Evolutionary conservation across 1,140 invertebrate species (phyloP).

Genomic region (Mercenaria mercenaria): DNA sequence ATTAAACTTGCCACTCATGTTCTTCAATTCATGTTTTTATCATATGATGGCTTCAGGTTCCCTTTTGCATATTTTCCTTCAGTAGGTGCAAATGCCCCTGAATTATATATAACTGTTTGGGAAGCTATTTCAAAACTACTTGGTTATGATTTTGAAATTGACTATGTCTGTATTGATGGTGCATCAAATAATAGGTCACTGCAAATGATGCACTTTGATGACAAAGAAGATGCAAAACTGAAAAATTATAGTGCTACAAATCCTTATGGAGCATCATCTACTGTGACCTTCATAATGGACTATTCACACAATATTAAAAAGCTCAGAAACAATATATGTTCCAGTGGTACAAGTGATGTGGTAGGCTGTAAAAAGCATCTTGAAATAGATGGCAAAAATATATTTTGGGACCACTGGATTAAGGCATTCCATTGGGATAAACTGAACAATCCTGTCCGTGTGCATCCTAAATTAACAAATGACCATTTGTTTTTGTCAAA

Average conservation of each 20-base stretch:
- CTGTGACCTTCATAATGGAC: slow-evolving; percentile 39
- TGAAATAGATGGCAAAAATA: background rate
- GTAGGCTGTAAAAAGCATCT: slow-evolving; percentile 36
- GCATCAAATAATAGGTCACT: slow-evolving; percentile 56
- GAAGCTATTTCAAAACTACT: slow-evolving; percentile 41
- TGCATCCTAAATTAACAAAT: slow-evolving; percentile 63
- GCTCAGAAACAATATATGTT: slow-evolving; percentile 61
- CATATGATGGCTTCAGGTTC: slow-evolving; percentile 57
- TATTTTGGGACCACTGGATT: slow-evolving; percentile 56
- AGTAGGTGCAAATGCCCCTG: slow-evolving; percentile 34
- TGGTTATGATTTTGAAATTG: slow-evolving; percentile 36
- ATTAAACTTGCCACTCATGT: slow-evolving; percentile 61
- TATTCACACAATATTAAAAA: slow-evolving; percentile 61
- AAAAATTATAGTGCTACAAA: background rate
- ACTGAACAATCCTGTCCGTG: slow-evolving; percentile 36
- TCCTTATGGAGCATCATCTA: background rate
- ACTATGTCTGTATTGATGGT: slow-evolving; percentile 62
- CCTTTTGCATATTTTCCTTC: slow-evolving; percentile 62
- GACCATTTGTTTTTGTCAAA: slow-evolving; percentile 54
- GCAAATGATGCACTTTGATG: slow-evolving; percentile 62
- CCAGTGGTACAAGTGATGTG: slow-evolving; percentile 14
- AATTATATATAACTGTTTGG: slow-evolving; percentile 61
- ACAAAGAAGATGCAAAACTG: background rate
- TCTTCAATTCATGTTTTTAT: slow-evolving; percentile 60
- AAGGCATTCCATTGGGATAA: slow-evolving; percentile 59